Conservation (phyloP, 2,797 vertebrate genomes). For the Selene dorsalis region DNA sequence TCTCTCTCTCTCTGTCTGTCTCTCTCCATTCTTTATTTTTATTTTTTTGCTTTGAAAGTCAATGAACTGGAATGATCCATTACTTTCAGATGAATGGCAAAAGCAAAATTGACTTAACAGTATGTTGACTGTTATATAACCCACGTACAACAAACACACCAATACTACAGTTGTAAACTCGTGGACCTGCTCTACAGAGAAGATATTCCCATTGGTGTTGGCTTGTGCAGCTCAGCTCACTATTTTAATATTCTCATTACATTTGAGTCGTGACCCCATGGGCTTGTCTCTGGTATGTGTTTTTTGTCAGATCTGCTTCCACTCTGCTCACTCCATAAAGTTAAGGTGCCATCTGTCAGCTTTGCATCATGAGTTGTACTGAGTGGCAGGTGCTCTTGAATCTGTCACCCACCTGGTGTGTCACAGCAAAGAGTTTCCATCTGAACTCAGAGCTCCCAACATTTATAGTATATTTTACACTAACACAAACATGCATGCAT, state of each 20-base stretch:
- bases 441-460: neutral
- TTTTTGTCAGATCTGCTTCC: slow-evolving; percentile 56
- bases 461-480: slow-evolving; percentile 7
- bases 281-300: slow-evolving; percentile 37
- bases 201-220: slow-evolving; percentile 21
- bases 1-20: neutral
- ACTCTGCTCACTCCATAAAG: slow-evolving; percentile 58
- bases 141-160: slow-evolving; percentile 46
- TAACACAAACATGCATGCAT: neutral
- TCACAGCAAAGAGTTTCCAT: slow-evolving; percentile 24
- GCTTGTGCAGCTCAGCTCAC: slow-evolving; percentile 20
- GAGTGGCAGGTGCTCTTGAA: slow-evolving; percentile 65
- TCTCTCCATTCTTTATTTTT: neutral
- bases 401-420: slow-evolving; percentile 49
- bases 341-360: slow-evolving; percentile 70
- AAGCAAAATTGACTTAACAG: slow-evolving; percentile 63
- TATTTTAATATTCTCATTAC: slow-evolving; percentile 47
- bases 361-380: slow-evolving; percentile 49
- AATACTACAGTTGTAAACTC: slow-evolving; percentile 37
- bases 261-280: slow-evolving; percentile 47
- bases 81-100: slow-evolving; percentile 64
- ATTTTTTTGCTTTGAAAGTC: slow-evolving; percentile 40
- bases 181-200: slow-evolving; percentile 23
- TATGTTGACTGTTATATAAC: slow-evolving; percentile 65
- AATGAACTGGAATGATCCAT: slow-evolving; percentile 65